phyloP scores from a whole-genome alignment of 2,888 invertebrate species.

The Ophion slaviceki region DNA sequence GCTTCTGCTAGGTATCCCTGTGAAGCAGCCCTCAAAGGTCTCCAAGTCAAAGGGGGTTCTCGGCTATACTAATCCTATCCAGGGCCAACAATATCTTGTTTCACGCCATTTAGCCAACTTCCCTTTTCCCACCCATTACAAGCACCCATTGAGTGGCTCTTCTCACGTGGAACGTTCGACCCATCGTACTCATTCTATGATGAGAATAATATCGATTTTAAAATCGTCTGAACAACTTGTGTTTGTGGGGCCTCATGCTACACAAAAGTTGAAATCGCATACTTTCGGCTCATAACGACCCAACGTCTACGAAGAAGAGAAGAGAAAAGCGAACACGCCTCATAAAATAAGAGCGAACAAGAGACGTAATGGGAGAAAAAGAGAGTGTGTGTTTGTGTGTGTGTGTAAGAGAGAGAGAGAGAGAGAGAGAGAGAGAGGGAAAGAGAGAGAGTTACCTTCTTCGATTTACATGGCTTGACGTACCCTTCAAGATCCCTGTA shows the following conservation, averaged over 20 bases:
- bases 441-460: constrained; percentile 43
- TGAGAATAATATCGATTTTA: background rate
- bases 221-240: background rate
- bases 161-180: background rate
- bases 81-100: constrained; percentile 56
- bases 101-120: constrained; percentile 50
- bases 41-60: constrained; percentile 51
- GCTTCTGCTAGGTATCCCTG: constrained; percentile 37
- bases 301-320: constrained; percentile 16
- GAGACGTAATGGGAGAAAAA: background rate
- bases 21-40: constrained; percentile 53
- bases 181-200: background rate
- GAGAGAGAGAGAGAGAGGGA: constrained; percentile 29
- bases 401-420: background rate
- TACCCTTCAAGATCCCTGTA: constrained; percentile 18
- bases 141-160: background rate
- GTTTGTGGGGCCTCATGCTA: constrained; percentile 24
- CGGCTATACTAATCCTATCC: constrained; percentile 42
- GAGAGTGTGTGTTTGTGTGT: too few relatives aligned
- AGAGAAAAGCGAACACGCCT: background rate
- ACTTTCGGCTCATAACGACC: constrained; percentile 18
- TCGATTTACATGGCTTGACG: constrained; percentile 46
- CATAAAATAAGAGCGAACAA: background rate
- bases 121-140: constrained; percentile 25
- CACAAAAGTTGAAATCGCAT: constrained; percentile 30